Percentiles rank a stretch among this genome's conserved stretches.
phyloP scores from a whole-genome alignment of 2,797 vertebrate genomes.

The Loriculus beryllinus region DNA sequence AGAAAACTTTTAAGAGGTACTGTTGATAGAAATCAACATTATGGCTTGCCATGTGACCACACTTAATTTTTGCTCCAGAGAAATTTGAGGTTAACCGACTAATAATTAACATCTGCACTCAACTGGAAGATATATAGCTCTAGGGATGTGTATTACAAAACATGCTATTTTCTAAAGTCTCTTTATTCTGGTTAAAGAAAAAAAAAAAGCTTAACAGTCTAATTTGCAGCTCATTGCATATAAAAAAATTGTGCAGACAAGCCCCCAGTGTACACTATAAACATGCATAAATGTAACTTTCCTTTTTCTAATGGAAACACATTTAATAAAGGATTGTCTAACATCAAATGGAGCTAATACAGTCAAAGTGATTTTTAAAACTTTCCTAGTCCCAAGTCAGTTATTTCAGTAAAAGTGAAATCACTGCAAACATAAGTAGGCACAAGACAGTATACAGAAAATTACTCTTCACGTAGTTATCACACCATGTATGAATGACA shows the following conservation, averaged over 20 bases:
- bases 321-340: neutral
- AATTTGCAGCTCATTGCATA: conserved; percentile 31
- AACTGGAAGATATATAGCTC: conserved; percentile 40
- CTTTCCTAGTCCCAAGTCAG: neutral
- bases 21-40: conserved; percentile 16
- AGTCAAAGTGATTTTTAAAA: neutral
- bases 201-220: neutral
- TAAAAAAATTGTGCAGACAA: conserved; percentile 15
- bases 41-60: conserved; percentile 2
- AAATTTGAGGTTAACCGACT: conserved; percentile 61
- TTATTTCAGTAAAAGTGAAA: neutral
- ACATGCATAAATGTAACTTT: neutral
- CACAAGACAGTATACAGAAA: neutral
- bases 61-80: conserved; percentile 16
- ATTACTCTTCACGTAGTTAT: neutral
- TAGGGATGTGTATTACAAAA: conserved; percentile 55
- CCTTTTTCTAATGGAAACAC: neutral
- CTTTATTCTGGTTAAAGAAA: neutral
- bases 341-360: neutral
- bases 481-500: neutral
- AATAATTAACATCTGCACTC: conserved; percentile 61
- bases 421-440: neutral
- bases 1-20: neutral
- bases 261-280: neutral
- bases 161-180: conserved; percentile 13